Conservation (phyloP, 1,140 invertebrate genomes). For the Drosophila pachea region DNA sequence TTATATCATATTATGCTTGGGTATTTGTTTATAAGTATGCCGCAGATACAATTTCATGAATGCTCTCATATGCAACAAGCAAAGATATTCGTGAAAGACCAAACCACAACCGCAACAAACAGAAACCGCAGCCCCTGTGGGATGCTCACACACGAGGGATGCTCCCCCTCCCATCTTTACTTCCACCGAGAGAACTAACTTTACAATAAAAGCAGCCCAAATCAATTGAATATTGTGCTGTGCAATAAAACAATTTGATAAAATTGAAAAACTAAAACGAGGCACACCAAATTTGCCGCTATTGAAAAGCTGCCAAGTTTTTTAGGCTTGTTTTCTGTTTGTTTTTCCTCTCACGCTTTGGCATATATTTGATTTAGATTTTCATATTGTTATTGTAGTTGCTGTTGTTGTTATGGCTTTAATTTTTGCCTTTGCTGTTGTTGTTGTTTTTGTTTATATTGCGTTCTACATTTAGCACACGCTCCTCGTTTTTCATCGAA, state of each 20-base stretch:
- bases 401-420: slow-evolving; percentile 24
- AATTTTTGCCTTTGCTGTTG: slow-evolving; percentile 26
- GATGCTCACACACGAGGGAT: background rate
- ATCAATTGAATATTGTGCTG: slow-evolving; percentile 17
- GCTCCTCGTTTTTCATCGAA: slow-evolving; percentile 32
- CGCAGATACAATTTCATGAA: background rate
- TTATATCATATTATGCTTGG: background rate
- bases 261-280: slow-evolving; percentile 39
- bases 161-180: background rate
- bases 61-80: slow-evolving; percentile 20
- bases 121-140: slow-evolving; percentile 21
- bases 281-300: slow-evolving; percentile 16
- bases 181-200: slow-evolving; percentile 1
- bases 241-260: slow-evolving; percentile 37
- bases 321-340: slow-evolving; percentile 1
- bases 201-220: slow-evolving; percentile 24
- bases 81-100: slow-evolving; percentile 17
- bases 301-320: slow-evolving; percentile 49
- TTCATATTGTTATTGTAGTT: slow-evolving; percentile 6
- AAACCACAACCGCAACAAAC: slow-evolving; percentile 37
- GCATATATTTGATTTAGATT: slow-evolving; percentile 17
- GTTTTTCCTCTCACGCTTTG: slow-evolving; percentile 23
- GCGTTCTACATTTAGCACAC: slow-evolving; percentile 58
- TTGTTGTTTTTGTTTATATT: slow-evolving; percentile 58
- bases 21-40: background rate